Base-by-base conservation (phyloP, 2,113 vertebrate species). In the Lepidiolamprologus cunningtoni region DNA sequence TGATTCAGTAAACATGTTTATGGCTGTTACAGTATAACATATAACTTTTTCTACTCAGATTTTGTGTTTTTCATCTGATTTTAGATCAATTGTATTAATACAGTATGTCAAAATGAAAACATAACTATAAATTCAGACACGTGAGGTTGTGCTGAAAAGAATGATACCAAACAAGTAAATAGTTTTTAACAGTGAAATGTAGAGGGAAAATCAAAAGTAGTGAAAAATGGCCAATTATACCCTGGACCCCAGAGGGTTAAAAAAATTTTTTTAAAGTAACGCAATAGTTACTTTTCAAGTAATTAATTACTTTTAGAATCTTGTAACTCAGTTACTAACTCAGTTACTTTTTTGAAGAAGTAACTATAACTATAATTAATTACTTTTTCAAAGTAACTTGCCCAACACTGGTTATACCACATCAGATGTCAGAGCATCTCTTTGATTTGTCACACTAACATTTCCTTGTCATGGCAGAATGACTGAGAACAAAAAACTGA, bases 221-320 rank as follows among this genome's bases (percentile, higher is more conserved):
- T 26, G 4, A 57, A 55, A 55, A 55, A 26, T 55, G 12, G 7
- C 12, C 21, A 57, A 26, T 26, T 26, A 26, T 26, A 26, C 12
- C 21, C 54, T 57, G 21, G 12, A 57, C 12, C 54, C 21, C 4
- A 26, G 4, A 3, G 12, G 21, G 21, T 55, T 55, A n/a, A n/a
- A n/a, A n/a, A 2, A 1, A 1, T 0, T 0, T 54, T 21, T 54
- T 23, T 53, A 8, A 54, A 57, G 12, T 14, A 57, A 57, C 3
- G 2, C 0, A 57, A 26, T 26, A 57, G 54, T 57, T 57, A 57
- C 12, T 57, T 14, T 57, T 57, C 23, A 57, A 57, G 54, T 57
- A 57, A 26, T 26, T 57, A 8, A 57, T 57, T 57, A 57, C 54
- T 2, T 14, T 57, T 26, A 14, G 54, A 57, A 14, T 0, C 12